phyloP scores from a whole-genome alignment of 2,888 invertebrate species.

The Sinhomidia bicolor region DNA sequence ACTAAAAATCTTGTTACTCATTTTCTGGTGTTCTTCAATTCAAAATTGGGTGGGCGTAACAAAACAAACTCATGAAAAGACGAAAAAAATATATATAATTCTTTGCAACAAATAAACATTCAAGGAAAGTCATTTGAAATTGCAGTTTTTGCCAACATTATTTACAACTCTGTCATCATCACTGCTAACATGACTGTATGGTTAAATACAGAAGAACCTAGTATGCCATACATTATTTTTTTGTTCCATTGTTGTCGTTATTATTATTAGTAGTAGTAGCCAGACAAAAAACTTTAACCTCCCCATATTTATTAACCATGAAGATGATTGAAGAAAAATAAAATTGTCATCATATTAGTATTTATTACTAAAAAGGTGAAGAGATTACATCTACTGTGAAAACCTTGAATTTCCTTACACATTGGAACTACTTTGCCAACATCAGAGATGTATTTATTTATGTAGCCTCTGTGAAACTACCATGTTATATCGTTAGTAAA shows the following conservation, averaged over 20 bases:
- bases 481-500: too few relatives aligned
- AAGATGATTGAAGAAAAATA: conserved; percentile 56
- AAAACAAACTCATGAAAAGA: conserved; percentile 32
- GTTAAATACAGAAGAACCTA: neutral
- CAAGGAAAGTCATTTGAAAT: conserved; percentile 70
- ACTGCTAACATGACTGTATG: neutral
- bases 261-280: conserved; percentile 23
- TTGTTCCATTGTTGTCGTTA: conserved; percentile 66
- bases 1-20: neutral
- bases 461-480: neutral
- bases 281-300: conserved; percentile 65
- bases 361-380: conserved; percentile 37
- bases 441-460: neutral
- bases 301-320: conserved; percentile 58
- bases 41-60: conserved; percentile 74
- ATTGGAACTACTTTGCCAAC: neutral
- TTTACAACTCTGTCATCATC: conserved; percentile 63
- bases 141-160: conserved; percentile 62
- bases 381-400: conserved; percentile 18
- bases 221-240: conserved; percentile 40
- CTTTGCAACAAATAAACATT: conserved; percentile 61
- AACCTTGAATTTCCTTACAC: conserved; percentile 22
- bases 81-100: conserved; percentile 36
- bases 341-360: conserved; percentile 47
- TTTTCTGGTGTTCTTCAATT: conserved; percentile 67